Base-by-base conservation (phyloP, 2,797 vertebrate genomes). In the Nothura maculosa region DNA sequence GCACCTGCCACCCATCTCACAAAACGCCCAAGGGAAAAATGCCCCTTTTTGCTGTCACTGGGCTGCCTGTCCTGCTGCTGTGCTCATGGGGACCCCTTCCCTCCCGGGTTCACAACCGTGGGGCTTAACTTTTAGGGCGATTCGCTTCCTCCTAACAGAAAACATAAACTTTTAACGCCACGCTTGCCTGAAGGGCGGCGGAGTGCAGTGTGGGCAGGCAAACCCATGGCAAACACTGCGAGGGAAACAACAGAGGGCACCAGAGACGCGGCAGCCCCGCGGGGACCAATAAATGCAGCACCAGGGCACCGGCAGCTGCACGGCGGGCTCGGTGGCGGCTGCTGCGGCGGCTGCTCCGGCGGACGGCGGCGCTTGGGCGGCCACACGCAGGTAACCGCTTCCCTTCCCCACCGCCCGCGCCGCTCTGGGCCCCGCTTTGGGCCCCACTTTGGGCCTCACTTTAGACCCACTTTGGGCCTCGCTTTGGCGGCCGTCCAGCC, bases 361-460 rank as follows among this genome's bases (percentile, higher is more conserved):
- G 38, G 38, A 38, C 38, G 38, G 38, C 38, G 38, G 38, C 38
- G 38, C 38, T 38, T 12, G 38, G 38, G 45, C 45, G 6, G 45
- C 45, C 45, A 6, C 45, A 10, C 21, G 48, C 78, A 96, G 94
- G 96, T 97, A 97, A 91, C 42, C 77, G n/a, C 16, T 20, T 21
- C 62, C 45, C 68, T 62, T 20, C 40, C 42, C 8, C 10, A 1
- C 3, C 0, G 38, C 38, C 38, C 38, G 38, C 9, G 38, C 38
- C 38, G 38, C 38, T 38, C 38, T 38, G 38, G 38, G 38, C 38
- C 38, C 38, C 38, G n/a, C n/a, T n/a, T n/a, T n/a, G n/a, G n/a
- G n/a, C n/a, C n/a, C n/a, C n/a, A 12, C 38, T 38, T 38, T 38
- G 38, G 38, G 38, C 38, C 38, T 12, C 10, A 12, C 38, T 38